Percentiles rank a stretch among this genome's conserved stretches.
These are phyloP conservation scores for Sebastes schlegelii DNA, from an alignment of 2,113 vertebrate species.

Conservation along the genomic window DNA sequence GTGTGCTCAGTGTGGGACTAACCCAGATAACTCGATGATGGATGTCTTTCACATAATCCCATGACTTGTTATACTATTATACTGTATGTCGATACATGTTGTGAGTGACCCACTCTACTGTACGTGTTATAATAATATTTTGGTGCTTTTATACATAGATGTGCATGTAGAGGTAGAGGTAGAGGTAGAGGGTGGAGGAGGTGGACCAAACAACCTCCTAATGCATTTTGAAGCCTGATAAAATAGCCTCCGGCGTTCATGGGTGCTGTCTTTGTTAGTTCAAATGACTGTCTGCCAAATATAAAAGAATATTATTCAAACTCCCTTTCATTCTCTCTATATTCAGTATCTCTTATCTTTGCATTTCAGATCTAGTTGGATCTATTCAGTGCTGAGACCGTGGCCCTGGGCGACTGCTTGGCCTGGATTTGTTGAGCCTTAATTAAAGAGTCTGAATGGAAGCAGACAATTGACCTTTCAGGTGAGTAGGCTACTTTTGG, in stretches of 20 bases:
- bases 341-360: background rate
- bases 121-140: background rate
- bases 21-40: constrained; percentile 23
- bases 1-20: constrained; percentile 9
- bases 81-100: background rate
- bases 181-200: background rate
- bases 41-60: constrained; percentile 36
- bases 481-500: constrained; percentile 9
- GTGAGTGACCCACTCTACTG: background rate
- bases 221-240: constrained; percentile 2
- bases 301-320: constrained; percentile 13
- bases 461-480: constrained; percentile 50
- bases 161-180: background rate
- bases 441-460: constrained; percentile 38
- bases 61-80: background rate
- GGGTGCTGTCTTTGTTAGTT: constrained; percentile 6
- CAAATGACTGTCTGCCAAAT: background rate
- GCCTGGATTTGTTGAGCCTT: constrained; percentile 36
- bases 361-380: background rate
- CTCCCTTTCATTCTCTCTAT: background rate
- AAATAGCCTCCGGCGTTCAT: background rate
- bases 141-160: background rate
- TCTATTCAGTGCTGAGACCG: background rate
- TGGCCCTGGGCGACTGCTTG: background rate
- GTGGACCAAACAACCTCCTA: background rate